Evolutionary conservation across 2,888 invertebrate genomes (phyloP), one percentile per base, ranked within the genome.

Genomic region (Phyllotreta cruciferae): DNA sequence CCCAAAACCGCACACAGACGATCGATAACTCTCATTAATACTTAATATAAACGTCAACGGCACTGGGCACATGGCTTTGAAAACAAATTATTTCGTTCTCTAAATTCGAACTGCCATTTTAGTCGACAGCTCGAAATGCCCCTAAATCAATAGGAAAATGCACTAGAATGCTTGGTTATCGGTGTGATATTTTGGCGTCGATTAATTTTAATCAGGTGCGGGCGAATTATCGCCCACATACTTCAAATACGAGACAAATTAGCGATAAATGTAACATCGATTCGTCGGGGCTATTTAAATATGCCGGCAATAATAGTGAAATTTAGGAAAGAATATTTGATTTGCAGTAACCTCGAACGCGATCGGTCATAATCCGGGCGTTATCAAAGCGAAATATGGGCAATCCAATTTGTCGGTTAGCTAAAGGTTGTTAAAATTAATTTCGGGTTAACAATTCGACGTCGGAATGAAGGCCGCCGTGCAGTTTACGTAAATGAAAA

Each of bases 391-490:
- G 37, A 52, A 52, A 52, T 37, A 52, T 52, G 37, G 37, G 13
- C 37, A 37, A 52, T 35, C 52, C 42, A 60, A 60, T 60, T 60
- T 52, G n/a, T 14, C 10, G n/a, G 9, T 13, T 35, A 7, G 11
- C 7, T 58, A 11, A 24, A 41, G 13, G 36, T 52, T 36, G 60
- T 60, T 60, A 44, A 52, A 60, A 60, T 60, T 60, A 60, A 60
- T 60, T 60, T 52, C 9, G 52, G 35, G 60, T 42, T 24, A 50
- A 53, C 60, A 60, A 60, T 60, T 60, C 60, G 52, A 52, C 52
- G 10, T 38, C 5, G 34, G 44, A 44, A 50, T 49, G 42, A 58
- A 60, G 37, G 44, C 42, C 44, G 36, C 11, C 34, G 38, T 52
- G 37, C 45, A 60, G 52, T 52, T 52, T 52, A 52, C 11, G 37